phyloP scores from a whole-genome alignment of 2,797 vertebrate genomes.

The Myotis myotis region DNA sequence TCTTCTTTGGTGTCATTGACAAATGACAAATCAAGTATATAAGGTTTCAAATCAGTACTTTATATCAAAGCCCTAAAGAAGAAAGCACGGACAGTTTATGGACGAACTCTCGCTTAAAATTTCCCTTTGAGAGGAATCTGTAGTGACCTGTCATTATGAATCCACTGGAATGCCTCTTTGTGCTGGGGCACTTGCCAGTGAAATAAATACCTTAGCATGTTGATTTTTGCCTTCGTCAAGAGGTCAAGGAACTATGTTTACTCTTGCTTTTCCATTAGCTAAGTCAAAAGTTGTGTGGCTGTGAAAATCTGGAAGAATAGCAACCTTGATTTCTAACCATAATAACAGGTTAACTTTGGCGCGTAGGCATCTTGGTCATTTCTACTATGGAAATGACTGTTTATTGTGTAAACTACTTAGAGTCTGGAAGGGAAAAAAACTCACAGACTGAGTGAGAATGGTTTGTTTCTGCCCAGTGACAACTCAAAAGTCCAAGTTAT shows the following conservation, averaged over 20 bases:
- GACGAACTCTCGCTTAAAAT: background rate
- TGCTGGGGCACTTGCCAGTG: background rate
- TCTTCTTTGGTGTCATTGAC: background rate
- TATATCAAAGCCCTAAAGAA: background rate
- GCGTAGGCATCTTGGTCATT: constrained; percentile 64
- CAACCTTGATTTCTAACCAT: constrained; percentile 68
- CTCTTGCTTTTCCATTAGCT: constrained; percentile 6
- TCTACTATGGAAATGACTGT: constrained; percentile 65
- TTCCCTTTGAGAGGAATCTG: background rate
- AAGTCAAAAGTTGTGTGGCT: constrained; percentile 60
- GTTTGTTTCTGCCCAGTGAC: constrained; percentile 58
- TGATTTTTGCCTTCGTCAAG: constrained; percentile 32
- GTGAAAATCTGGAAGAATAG: constrained; percentile 69
- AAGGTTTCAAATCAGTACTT: background rate
- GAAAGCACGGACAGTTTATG: background rate
- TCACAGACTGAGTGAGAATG: constrained; percentile 55
- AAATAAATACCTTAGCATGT: constrained; percentile 5
- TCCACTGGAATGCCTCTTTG: background rate
- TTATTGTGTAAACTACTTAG: constrained; percentile 73
- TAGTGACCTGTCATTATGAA: background rate
- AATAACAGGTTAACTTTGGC: constrained; percentile 66
- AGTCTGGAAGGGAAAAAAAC: constrained; percentile 16
- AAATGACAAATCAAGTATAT: background rate
- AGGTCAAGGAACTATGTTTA: constrained; percentile 31
- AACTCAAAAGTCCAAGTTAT: constrained; percentile 40